Evolutionary conservation across 2,888 invertebrate genomes (phyloP).

Genomic region (Julus scandinavius): DNA sequence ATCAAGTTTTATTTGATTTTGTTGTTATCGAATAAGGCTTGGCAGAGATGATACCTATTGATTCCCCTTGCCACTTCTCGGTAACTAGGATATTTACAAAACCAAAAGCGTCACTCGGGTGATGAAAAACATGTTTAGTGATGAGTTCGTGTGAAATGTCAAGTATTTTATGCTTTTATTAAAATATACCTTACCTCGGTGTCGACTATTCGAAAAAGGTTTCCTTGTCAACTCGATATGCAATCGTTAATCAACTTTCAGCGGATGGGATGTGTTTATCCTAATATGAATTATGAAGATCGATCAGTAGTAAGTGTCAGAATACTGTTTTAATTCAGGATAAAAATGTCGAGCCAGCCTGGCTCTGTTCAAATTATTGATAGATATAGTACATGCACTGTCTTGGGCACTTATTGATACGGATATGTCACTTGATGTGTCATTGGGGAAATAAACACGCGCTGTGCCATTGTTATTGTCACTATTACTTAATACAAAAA

Average conservation of each 20-base stretch:
- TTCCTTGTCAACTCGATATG: constrained; percentile 6
- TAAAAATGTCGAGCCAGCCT: background rate
- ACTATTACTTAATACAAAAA: too few relatives aligned
- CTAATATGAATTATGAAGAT: background rate
- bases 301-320: background rate
- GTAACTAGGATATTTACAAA: background rate
- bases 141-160: constrained; percentile 8
- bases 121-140: background rate
- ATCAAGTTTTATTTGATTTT: constrained; percentile 6
- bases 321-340: background rate
- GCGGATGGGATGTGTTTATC: background rate
- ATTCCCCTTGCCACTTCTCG: background rate
- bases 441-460: too few relatives aligned
- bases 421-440: too few relatives aligned
- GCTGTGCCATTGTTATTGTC: too few relatives aligned
- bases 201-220: background rate
- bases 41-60: background rate
- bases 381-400: too few relatives aligned
- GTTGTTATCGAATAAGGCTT: background rate
- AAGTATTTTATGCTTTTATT: background rate
- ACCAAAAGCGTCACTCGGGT: background rate
- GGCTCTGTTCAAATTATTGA: background rate
- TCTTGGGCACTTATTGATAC: too few relatives aligned
- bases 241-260: background rate
- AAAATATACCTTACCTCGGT: background rate